These are phyloP conservation scores for human DNA, from an alignment of 2,113 vertebrate species.

Conservation along the genomic window DNA sequence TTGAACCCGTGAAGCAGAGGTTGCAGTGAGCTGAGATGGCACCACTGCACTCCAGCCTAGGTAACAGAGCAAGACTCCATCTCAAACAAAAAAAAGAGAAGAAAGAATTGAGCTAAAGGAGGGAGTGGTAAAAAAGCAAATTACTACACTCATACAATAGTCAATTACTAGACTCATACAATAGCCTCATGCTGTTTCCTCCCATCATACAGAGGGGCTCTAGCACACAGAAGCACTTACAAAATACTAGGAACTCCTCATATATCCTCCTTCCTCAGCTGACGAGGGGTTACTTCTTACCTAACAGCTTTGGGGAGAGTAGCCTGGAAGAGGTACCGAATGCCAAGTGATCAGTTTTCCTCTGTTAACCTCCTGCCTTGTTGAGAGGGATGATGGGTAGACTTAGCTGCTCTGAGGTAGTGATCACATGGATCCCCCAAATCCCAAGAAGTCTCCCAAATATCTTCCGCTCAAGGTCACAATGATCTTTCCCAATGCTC, in stretches of 20 bases:
- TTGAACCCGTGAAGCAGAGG: too few species aligned
- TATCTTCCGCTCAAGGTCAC: not conserved
- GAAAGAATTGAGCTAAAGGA: not conserved
- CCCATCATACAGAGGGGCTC: not conserved
- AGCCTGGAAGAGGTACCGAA: not conserved
- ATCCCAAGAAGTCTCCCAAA: slow-evolving; percentile 8
- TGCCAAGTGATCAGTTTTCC: not conserved
- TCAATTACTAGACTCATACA: not conserved
- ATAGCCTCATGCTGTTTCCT: slow-evolving; percentile 26
- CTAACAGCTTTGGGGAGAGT: not conserved
- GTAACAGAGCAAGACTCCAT: too few species aligned
- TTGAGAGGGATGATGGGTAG: not conserved
- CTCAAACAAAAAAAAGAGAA: too few species aligned
- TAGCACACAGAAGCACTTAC: not conserved
- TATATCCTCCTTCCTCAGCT: not conserved
- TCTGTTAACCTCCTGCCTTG: not conserved
- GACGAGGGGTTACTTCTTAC: not conserved
- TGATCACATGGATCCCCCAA: not conserved
- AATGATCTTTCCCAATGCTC: not conserved
- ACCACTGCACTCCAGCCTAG: too few species aligned
- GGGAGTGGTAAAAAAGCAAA: not conserved
- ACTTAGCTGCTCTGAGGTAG: not conserved
- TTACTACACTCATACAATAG: not conserved
- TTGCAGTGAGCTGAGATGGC: too few species aligned
- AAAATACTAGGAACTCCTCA: not conserved